A percentile compares a stretch with the other conserved stretches of the same genome.
These are phyloP conservation scores for Ophioninae sp. DNA, from an alignment of 2,888 invertebrate genomes.

Conservation along the genomic window DNA sequence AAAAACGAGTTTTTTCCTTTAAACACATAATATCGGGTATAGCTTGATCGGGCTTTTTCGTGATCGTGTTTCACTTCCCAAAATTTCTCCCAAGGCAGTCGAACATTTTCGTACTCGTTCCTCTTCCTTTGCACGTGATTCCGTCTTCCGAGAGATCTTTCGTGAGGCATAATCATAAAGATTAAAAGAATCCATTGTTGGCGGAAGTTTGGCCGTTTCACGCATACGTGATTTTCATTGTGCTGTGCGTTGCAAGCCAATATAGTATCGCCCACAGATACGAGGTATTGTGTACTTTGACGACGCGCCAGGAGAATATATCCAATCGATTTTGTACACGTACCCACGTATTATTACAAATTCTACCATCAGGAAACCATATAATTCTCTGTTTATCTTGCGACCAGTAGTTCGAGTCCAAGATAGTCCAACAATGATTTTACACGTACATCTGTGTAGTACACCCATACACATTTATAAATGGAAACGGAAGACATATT, in stretches of 20 bases:
- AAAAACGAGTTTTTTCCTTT: no score
- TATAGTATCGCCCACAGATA: neutral
- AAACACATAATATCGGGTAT: no score
- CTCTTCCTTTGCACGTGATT: no score
- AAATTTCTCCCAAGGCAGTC: no score
- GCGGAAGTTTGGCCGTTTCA: neutral
- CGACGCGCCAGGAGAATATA: conserved; percentile 51
- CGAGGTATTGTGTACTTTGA: conserved; percentile 44
- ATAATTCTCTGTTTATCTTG: conserved; percentile 13
- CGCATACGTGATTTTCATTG: neutral
- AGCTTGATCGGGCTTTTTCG: no score
- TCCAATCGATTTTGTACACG: conserved; percentile 34
- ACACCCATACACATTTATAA: neutral
- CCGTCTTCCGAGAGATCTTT: no score
- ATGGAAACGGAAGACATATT: neutral
- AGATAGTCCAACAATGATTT: conserved; percentile 18
- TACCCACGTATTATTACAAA: conserved; percentile 24
- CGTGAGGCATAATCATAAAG: no score
- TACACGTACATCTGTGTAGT: neutral
- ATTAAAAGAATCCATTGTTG: neutral
- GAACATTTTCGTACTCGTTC: no score
- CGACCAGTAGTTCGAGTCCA: conserved; percentile 7
- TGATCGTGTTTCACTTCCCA: no score
- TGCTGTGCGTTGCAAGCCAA: neutral
- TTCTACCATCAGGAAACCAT: conserved; percentile 9